Base-by-base conservation (phyloP, 2,113 vertebrate genomes). In the Nibea albiflora region DNA sequence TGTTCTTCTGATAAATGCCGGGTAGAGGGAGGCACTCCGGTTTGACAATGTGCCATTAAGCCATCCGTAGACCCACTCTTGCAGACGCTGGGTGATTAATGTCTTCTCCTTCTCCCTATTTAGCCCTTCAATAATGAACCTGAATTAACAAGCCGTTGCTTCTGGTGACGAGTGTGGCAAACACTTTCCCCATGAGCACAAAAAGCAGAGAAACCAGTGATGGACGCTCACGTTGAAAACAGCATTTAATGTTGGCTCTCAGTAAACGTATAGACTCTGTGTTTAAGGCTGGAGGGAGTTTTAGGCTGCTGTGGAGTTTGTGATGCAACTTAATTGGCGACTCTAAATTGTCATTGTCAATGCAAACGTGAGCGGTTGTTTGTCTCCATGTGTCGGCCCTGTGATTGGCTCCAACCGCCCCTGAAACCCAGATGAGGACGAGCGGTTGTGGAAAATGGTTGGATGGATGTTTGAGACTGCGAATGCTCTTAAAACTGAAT, bases 31-130 rank as follows among this genome's bases (percentile, higher is more conserved):
- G 71, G 70, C 78, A 70, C 75, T 88, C 80, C 56, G 78, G 58
- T 88, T 85, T 89, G 88, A 91, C 86, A 88, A 69, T 87, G 83
- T 89, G 78, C 85, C 85, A 85, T 90, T 86, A 82, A 83, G 74
- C 63, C 83, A 75, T 85, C 73, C 73, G 73, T 65, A 73, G 80
- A 80, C 50, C 72, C 76, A 63, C 60, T 88, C 81, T 86, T 84
- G 58, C 79, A 84, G 74, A 80, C 53, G 3, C 76, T 63, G 54
- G 74, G 71, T 85, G 84, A 88, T 91, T 88, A 88, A 88, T 87
- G 76, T 86, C 76, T 81, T 66, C 66, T 85, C 74, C 75, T 74
- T 81, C 80, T 80, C 65, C 54, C 46, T 69, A 81, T 90, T 85
- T 85, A 84, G 75, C 50, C 61, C 44, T 58, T 67, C 74, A 80